Evolutionary conservation across 2,888 invertebrate species (phyloP).

Genomic region (Penaeus monodon): DNA sequence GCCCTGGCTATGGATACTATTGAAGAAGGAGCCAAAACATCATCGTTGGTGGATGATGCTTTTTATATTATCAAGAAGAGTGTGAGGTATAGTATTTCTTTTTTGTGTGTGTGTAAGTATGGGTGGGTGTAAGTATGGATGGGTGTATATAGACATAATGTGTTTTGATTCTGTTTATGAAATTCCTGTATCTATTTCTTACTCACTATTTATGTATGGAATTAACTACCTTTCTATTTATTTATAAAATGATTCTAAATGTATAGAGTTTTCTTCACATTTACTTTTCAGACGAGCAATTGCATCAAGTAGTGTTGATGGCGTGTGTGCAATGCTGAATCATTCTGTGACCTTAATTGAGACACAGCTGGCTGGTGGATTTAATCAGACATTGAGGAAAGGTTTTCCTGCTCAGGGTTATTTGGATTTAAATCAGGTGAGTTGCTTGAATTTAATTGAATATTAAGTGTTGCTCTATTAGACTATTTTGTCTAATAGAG

Average conservation of each 20-base stretch:
- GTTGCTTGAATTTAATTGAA: background rate
- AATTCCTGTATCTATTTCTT: too few relatives aligned
- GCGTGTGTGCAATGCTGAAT: slow-evolving; percentile 95
- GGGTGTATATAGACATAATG: too few relatives aligned
- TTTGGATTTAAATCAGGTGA: slow-evolving; percentile 77
- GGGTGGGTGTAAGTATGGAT: background rate
- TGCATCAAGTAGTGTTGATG: slow-evolving; percentile 91
- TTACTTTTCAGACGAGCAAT: slow-evolving; percentile 81
- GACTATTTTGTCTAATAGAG: too few relatives aligned
- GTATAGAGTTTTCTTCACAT: background rate
- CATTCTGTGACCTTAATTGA: slow-evolving; percentile 90
- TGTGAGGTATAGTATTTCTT: slow-evolving; percentile 76
- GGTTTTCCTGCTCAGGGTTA: slow-evolving; percentile 73
- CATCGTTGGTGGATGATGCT: slow-evolving; percentile 96
- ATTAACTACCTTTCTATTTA: too few relatives aligned
- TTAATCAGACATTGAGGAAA: slow-evolving; percentile 77
- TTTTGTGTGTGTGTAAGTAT: too few relatives aligned
- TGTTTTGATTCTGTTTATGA: too few relatives aligned
- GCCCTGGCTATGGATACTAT: slow-evolving; percentile 71
- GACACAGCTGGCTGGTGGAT: slow-evolving; percentile 82
- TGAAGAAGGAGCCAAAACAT: slow-evolving; percentile 79
- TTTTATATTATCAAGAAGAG: slow-evolving; percentile 97
- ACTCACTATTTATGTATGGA: too few relatives aligned
- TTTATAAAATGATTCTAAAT: too few relatives aligned
- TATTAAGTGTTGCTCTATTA: too few relatives aligned